Evolutionary conservation across 64 coral and sea anemone species (phyloP).

Genomic region (Montipora sp.): DNA sequence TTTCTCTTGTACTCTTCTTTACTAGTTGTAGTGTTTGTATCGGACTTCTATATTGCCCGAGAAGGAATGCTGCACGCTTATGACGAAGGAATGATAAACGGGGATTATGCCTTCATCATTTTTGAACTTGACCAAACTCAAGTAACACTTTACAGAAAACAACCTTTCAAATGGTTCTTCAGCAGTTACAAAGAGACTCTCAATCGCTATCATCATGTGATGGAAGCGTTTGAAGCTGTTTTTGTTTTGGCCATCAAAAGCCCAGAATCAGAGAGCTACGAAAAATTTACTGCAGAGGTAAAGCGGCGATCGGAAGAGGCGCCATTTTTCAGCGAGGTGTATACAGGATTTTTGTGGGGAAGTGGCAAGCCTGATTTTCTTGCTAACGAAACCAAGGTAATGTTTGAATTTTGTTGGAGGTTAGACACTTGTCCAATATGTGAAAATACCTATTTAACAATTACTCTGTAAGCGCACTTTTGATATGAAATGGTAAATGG

Average conservation of each 20-base stretch:
- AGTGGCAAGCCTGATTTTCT: not conserved
- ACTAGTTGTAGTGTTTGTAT: slow-evolving; percentile 87
- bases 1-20: not conserved
- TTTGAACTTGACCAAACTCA: slow-evolving; percentile 81
- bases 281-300: slow-evolving; percentile 63
- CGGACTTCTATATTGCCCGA: slow-evolving; percentile 71
- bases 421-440: not conserved
- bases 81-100: slow-evolving; percentile 84
- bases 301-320: slow-evolving; percentile 45
- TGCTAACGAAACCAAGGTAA: slow-evolving; percentile 71
- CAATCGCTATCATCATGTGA: slow-evolving; percentile 51
- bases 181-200: slow-evolving; percentile 62
- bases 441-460: too few species aligned
- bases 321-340: slow-evolving; percentile 76
- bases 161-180: slow-evolving; percentile 88
- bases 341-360: slow-evolving; percentile 67
- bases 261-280: slow-evolving; percentile 67
- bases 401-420: not conserved
- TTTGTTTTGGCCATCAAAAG: slow-evolving; percentile 88
- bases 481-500: too few species aligned
- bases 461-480: too few species aligned
- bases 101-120: slow-evolving; percentile 87
- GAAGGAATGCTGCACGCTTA: slow-evolving; percentile 88
- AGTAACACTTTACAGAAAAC: slow-evolving; percentile 26
- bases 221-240: slow-evolving; percentile 72